These are phyloP conservation scores for Hyposoter didymator DNA, from an alignment of 2,888 invertebrate species.

Conservation along the genomic window DNA sequence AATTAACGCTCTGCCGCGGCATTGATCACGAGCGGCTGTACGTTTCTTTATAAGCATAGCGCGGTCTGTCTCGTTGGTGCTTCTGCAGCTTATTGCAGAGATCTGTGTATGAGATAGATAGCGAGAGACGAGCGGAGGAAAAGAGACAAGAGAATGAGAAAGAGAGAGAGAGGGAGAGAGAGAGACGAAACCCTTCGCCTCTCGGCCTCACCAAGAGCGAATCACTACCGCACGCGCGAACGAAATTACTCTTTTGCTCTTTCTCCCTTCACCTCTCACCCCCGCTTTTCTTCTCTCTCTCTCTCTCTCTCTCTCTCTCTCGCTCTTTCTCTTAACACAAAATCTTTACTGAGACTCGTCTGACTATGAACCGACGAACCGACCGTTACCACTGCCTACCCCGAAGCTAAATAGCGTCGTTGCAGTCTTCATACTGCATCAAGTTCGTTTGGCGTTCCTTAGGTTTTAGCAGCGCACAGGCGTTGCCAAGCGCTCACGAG, in stretches of 20 bases:
- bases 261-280: conserved; percentile 4
- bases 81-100: conserved; percentile 42
- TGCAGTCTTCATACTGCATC: conserved; percentile 35
- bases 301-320: conserved; percentile 22
- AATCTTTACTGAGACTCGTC: conserved; percentile 53
- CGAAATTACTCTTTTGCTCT: conserved; percentile 18
- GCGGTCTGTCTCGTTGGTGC: conserved; percentile 40
- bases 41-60: conserved; percentile 69
- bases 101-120: conserved; percentile 24
- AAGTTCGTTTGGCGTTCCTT: conserved; percentile 46
- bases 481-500: conserved; percentile 36
- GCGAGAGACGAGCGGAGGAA: conserved; percentile 1
- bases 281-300: conserved; percentile 3
- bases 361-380: conserved; percentile 50
- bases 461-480: conserved; percentile 39
- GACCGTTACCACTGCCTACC: conserved; percentile 55
- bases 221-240: conserved; percentile 56
- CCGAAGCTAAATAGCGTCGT: conserved; percentile 54
- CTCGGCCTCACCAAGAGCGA: conserved; percentile 48
- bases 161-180: conserved; percentile 12
- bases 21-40: conserved; percentile 74
- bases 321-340: conserved; percentile 23
- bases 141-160: conserved; percentile 17
- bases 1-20: conserved; percentile 77
- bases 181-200: conserved; percentile 40